Percentiles rank a stretch among this genome's conserved stretches.
Conservation (phyloP, 2,797 vertebrate species). For the Lithobates sylvaticus region DNA sequence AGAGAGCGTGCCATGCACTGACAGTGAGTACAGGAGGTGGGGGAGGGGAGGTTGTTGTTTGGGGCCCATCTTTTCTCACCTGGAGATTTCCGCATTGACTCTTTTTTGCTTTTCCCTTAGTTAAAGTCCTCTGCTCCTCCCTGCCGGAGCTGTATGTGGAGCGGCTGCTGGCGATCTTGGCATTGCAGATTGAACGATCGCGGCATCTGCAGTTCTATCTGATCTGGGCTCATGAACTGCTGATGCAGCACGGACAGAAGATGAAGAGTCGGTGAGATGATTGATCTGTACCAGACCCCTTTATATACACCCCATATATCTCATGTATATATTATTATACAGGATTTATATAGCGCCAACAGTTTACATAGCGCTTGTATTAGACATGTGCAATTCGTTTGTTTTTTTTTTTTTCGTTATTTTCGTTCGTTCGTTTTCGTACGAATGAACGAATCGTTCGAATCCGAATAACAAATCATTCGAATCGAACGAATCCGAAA, state of each 20-base stretch:
- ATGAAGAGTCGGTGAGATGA: conserved; percentile 86
- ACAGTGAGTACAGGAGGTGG: conserved; percentile 76
- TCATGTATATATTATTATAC: no score
- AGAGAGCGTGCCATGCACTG: conserved; percentile 84
- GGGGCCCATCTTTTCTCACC: no score
- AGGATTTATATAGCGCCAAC: no score
- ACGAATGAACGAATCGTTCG: no score
- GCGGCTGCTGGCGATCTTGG: conserved; percentile 88
- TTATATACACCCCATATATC: no score
- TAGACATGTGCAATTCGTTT: no score
- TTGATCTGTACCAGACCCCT: no score
- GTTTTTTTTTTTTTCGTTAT: no score
- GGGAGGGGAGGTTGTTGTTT: not conserved
- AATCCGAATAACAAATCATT: no score
- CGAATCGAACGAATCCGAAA: no score
- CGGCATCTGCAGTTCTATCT: conserved; percentile 95
- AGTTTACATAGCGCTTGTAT: no score
- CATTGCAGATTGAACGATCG: conserved; percentile 84
- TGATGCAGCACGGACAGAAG: conserved; percentile 88
- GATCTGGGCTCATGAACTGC: conserved; percentile 86
- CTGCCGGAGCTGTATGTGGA: conserved; percentile 92
- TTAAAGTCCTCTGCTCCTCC: conserved; percentile 84
- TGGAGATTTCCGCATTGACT: not conserved
- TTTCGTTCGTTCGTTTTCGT: no score
- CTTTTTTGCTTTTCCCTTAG: conserved; percentile 68